These are phyloP conservation scores for Coleophora deauratella DNA, from an alignment of 2,888 invertebrate genomes.

Conservation along the genomic window DNA sequence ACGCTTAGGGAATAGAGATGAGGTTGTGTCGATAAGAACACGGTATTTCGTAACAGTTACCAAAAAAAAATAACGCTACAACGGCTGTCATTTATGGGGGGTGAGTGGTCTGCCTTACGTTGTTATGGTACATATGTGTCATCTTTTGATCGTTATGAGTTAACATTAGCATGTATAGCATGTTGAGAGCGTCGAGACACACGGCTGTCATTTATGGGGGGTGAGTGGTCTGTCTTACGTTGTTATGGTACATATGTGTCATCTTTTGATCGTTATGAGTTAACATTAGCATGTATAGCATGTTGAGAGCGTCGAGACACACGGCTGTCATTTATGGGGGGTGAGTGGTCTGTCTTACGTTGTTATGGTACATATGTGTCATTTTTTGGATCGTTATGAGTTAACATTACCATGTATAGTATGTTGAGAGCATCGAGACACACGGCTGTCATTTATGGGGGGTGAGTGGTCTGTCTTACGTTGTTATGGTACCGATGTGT, in stretches of 20 bases:
- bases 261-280: too few relatives aligned
- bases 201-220: slow-evolving; percentile 49
- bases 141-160: slow-evolving; percentile 39
- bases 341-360: slow-evolving; percentile 25
- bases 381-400: too few relatives aligned
- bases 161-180: slow-evolving; percentile 28
- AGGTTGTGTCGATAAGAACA: too few relatives aligned
- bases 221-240: slow-evolving; percentile 25
- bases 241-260: too few relatives aligned
- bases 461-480: slow-evolving; percentile 30
- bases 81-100: too few relatives aligned
- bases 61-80: too few relatives aligned
- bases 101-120: not conserved
- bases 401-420: too few relatives aligned
- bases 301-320: slow-evolving; percentile 21
- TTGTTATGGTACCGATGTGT: not conserved
- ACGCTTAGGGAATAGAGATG: too few relatives aligned
- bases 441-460: slow-evolving; percentile 47
- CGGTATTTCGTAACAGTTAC: too few relatives aligned
- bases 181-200: slow-evolving; percentile 21
- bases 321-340: too few relatives aligned
- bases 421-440: slow-evolving; percentile 27
- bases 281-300: slow-evolving; percentile 28
- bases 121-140: not conserved
- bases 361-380: too few relatives aligned